A percentile compares a stretch with the other conserved stretches of the same genome.
Evolutionary conservation across 2,888 invertebrate species (phyloP).

Genomic region (Drosophila multiciliata): DNA sequence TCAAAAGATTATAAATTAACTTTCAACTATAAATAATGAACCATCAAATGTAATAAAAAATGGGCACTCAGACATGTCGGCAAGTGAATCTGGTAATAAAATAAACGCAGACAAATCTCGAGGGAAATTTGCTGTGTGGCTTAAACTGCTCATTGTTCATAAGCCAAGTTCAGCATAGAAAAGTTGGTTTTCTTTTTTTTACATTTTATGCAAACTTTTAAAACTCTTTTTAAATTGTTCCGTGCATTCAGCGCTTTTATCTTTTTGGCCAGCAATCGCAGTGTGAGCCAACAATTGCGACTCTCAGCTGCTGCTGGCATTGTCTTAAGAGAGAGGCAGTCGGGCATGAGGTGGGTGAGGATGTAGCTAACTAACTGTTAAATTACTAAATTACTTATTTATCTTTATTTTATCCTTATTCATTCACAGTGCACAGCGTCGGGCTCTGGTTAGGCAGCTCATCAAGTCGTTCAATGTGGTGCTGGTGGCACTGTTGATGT

Average conservation of each 20-base stretch:
- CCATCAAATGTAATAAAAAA: conserved; percentile 29
- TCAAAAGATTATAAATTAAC: conserved; percentile 14
- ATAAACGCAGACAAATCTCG: background rate
- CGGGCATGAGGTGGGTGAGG: conserved; percentile 54
- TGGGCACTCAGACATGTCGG: conserved; percentile 5
- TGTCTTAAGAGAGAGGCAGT: conserved; percentile 47
- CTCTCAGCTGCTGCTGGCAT: conserved; percentile 59
- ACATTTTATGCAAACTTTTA: background rate
- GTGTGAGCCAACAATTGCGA: conserved; percentile 27
- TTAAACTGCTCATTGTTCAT: conserved; percentile 36
- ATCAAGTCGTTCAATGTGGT: conserved; percentile 82
- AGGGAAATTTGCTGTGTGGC: background rate
- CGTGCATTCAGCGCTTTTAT: conserved; percentile 42
- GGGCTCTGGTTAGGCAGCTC: conserved; percentile 75
- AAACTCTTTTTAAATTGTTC: conserved; percentile 19
- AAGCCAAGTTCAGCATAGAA: conserved; percentile 38
- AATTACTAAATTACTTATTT: background rate
- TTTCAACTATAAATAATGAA: conserved; percentile 22
- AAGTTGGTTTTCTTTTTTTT: background rate
- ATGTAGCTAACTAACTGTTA: conserved; percentile 6
- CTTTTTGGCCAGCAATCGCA: conserved; percentile 23
- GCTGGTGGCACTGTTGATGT: conserved; percentile 81
- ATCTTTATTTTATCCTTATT: conserved; percentile 7
- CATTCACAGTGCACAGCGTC: conserved; percentile 74
- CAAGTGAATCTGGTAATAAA: conserved; percentile 5